phyloP scores from a whole-genome alignment of 2,113 vertebrate species.

The Lophotis ruficrista region DNA sequence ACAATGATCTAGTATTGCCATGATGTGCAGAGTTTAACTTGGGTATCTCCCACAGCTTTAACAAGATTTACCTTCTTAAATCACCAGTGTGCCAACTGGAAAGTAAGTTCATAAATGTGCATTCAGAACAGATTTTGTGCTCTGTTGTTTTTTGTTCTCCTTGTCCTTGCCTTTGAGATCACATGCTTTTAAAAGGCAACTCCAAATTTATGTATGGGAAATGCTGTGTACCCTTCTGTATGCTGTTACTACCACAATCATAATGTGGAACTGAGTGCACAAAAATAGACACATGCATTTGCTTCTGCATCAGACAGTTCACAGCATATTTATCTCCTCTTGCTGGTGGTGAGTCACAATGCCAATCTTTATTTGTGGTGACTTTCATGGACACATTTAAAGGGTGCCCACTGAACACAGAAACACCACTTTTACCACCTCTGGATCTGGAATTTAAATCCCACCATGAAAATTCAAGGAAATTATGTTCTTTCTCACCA shows the following conservation, averaged over 20 bases:
- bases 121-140: background rate
- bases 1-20: background rate
- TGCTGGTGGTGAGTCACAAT: background rate
- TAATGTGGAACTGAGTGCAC: background rate
- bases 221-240: background rate
- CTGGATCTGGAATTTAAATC: background rate
- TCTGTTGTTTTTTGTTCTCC: background rate
- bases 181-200: background rate
- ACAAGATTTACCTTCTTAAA: background rate
- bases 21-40: background rate
- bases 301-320: background rate
- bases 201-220: background rate
- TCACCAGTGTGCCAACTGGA: background rate
- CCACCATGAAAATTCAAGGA: background rate
- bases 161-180: background rate
- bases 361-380: background rate
- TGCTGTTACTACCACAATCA: background rate
- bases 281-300: constrained; percentile 27
- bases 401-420: background rate
- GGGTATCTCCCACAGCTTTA: background rate
- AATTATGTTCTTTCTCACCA: background rate
- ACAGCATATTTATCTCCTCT: background rate
- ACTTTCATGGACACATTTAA: background rate
- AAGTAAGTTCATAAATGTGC: background rate
- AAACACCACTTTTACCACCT: background rate